A percentile compares a stretch with the other conserved stretches of the same genome.
Evolutionary conservation across 2,797 vertebrate species (phyloP).

Genomic region (Enteromius radiatus): DNA sequence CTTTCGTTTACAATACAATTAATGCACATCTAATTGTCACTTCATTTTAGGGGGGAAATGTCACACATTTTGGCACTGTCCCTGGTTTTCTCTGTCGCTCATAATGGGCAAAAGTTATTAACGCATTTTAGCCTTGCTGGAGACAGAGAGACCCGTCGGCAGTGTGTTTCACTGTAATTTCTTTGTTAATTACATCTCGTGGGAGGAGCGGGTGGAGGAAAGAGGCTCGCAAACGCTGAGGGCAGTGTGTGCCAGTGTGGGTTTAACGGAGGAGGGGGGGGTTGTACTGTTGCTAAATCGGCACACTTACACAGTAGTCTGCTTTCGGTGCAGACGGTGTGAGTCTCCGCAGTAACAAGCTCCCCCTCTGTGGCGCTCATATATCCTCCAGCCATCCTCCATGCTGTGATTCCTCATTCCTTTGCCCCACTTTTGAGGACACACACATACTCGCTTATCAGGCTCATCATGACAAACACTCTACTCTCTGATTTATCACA

Average conservation of each 20-base stretch:
- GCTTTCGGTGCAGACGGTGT: constrained; percentile 65
- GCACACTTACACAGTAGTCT: constrained; percentile 75
- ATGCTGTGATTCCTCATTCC: constrained; percentile 42
- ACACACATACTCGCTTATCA: constrained; percentile 41
- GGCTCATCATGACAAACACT: constrained; percentile 52
- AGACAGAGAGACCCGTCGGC: constrained; percentile 71
- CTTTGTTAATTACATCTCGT: constrained; percentile 84
- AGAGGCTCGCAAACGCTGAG: constrained; percentile 39
- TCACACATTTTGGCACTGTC: constrained; percentile 38
- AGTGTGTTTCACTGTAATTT: constrained; percentile 79
- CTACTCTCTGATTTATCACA: constrained; percentile 56
- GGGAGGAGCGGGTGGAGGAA: constrained; percentile 70
- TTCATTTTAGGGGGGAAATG: constrained; percentile 36
- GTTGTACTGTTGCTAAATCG: constrained; percentile 66
- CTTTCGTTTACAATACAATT: constrained; percentile 44
- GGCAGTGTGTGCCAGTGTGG: constrained; percentile 49
- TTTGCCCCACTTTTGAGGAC: constrained; percentile 47
- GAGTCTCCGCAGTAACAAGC: constrained; percentile 45
- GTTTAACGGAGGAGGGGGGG: constrained; percentile 62
- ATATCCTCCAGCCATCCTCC: constrained; percentile 44
- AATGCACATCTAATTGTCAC: constrained; percentile 36
- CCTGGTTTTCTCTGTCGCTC: constrained; percentile 40
- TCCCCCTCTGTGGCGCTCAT: constrained; percentile 21
- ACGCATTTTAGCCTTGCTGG: constrained; percentile 60
- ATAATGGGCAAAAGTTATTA: constrained; percentile 75